phyloP scores from a whole-genome alignment of 2,888 invertebrate genomes.

The Anthoptus insignis region DNA sequence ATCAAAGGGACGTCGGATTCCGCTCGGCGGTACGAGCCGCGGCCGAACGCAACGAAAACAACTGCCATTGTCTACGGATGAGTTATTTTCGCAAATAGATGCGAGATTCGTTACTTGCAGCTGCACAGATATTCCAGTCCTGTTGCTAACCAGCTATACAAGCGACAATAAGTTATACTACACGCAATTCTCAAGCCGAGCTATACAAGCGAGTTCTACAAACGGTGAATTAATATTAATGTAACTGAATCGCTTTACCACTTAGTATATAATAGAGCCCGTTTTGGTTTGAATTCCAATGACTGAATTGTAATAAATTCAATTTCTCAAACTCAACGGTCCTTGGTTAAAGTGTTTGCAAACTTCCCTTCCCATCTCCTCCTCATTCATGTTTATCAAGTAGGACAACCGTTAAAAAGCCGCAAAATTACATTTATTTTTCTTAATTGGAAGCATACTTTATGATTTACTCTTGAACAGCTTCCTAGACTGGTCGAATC shows the following conservation, averaged over 20 bases:
- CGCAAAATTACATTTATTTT: slow-evolving; percentile 24
- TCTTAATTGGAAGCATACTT: background rate
- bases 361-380: slow-evolving; percentile 23
- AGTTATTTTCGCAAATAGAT: slow-evolving; percentile 83
- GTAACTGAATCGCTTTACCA: slow-evolving; percentile 30
- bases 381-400: slow-evolving; percentile 19
- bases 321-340: slow-evolving; percentile 29
- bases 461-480: background rate
- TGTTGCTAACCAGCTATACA: slow-evolving; percentile 39
- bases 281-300: slow-evolving; percentile 22
- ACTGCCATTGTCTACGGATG: slow-evolving; percentile 82
- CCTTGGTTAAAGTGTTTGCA: slow-evolving; percentile 22
- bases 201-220: slow-evolving; percentile 18
- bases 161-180: slow-evolving; percentile 11
- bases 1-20: slow-evolving; percentile 83
- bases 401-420: slow-evolving; percentile 22
- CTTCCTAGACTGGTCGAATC: background rate
- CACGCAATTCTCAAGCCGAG: slow-evolving; percentile 28
- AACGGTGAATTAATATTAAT: slow-evolving; percentile 35
- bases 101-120: slow-evolving; percentile 49
- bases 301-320: slow-evolving; percentile 30
- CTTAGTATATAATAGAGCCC: slow-evolving; percentile 18
- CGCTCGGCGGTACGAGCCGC: slow-evolving; percentile 64
- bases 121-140: slow-evolving; percentile 44
- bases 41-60: slow-evolving; percentile 76